Conservation (phyloP, 2,113 vertebrate genomes). For the Psilopsiagon aurifrons region DNA sequence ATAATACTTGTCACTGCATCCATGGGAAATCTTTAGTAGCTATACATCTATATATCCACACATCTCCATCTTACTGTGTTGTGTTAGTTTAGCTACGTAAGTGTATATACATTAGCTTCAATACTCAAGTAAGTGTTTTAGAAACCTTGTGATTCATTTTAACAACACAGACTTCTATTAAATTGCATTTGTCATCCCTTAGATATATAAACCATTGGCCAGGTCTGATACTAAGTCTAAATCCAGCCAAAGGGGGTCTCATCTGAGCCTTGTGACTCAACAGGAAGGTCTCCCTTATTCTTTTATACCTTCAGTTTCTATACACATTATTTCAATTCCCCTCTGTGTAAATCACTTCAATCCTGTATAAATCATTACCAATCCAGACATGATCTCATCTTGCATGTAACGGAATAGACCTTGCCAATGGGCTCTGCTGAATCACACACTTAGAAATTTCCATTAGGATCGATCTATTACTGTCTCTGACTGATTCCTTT, state of each 20-base stretch:
- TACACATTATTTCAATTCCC: background rate
- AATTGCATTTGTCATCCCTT: background rate
- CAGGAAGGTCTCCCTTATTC: background rate
- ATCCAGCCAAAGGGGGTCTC: background rate
- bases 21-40: background rate
- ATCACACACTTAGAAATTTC: background rate
- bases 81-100: background rate
- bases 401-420: background rate
- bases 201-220: background rate
- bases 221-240: background rate
- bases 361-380: background rate
- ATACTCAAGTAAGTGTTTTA: background rate
- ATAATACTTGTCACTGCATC: background rate
- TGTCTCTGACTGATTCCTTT: background rate
- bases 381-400: background rate
- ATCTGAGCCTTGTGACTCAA: background rate
- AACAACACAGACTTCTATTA: background rate
- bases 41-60: background rate
- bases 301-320: background rate
- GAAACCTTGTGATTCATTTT: background rate
- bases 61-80: background rate
- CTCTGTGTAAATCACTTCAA: background rate
- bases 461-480: background rate
- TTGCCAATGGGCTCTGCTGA: background rate
- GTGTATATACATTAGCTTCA: background rate